A percentile compares a stretch with the other conserved stretches of the same genome.
phyloP scores from a whole-genome alignment of 2,113 vertebrate species.

The Tragelaphus scriptus region DNA sequence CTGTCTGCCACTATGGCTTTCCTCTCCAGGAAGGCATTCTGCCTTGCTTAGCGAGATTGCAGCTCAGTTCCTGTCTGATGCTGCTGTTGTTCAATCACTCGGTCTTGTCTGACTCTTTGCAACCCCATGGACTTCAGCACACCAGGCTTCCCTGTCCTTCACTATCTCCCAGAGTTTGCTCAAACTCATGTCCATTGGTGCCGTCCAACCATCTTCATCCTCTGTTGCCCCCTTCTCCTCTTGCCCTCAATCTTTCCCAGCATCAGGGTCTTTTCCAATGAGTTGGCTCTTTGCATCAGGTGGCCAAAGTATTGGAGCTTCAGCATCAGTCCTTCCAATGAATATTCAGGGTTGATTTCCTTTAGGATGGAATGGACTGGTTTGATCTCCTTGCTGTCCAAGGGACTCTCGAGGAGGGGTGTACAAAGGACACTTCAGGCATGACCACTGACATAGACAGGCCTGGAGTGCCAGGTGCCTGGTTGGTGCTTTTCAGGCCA shows the following conservation, averaged over 20 bases:
- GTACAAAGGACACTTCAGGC: neutral
- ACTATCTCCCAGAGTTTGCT: neutral
- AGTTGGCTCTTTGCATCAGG: neutral
- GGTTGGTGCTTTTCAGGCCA: accelerated
- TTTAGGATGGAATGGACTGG: neutral
- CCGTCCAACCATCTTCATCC: neutral
- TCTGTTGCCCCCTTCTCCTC: neutral
- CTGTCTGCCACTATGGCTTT: neutral
- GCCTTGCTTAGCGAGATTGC: neutral
- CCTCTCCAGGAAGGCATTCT: neutral
- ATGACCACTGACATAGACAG: neutral
- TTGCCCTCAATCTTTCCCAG: neutral
- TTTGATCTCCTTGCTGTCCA: neutral
- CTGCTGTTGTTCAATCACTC: accelerated
- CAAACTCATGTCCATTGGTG: neutral
- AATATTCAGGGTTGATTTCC: neutral
- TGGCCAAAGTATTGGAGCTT: neutral
- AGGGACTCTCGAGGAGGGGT: neutral
- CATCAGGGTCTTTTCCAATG: neutral
- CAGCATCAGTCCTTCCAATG: neutral
- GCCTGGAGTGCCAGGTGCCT: neutral
- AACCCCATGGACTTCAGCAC: neutral
- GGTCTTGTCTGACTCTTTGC: neutral
- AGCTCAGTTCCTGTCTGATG: accelerated
- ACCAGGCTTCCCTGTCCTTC: neutral